phyloP scores from a whole-genome alignment of 1,140 invertebrate genomes.

The Tetramorium simillimum region DNA sequence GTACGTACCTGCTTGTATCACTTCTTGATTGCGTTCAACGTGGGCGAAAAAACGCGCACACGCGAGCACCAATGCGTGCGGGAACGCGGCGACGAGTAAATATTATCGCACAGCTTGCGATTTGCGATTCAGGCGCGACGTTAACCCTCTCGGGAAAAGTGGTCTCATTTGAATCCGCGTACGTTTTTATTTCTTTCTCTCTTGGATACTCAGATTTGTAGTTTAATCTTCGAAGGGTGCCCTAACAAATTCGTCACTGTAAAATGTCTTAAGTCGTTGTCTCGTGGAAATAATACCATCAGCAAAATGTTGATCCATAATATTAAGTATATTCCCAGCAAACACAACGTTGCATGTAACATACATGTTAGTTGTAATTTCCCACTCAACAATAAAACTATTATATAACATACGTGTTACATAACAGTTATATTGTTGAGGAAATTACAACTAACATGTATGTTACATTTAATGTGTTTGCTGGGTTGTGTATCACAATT shows the following conservation, averaged over 20 bases:
- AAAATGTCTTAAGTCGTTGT: not conserved
- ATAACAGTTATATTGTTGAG: too few relatives aligned
- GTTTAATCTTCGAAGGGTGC: not conserved
- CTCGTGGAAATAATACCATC: not conserved
- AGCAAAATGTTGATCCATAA: not conserved
- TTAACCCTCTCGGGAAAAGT: slow-evolving; percentile 40
- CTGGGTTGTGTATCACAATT: too few relatives aligned
- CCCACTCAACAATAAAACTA: too few relatives aligned
- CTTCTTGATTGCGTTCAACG: slow-evolving; percentile 51
- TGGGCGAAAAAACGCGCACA: slow-evolving; percentile 49
- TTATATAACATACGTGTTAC: too few relatives aligned
- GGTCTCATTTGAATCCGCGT: slow-evolving; percentile 41
- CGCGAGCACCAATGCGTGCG: slow-evolving; percentile 7
- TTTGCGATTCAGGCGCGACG: slow-evolving; percentile 27
- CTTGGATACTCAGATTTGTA: not conserved
- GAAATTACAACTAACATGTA: too few relatives aligned
- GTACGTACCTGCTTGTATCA: slow-evolving; percentile 59
- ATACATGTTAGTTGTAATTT: too few relatives aligned
- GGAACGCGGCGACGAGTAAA: slow-evolving; percentile 49
- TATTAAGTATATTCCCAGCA: too few relatives aligned
- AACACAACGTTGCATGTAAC: too few relatives aligned
- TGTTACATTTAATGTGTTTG: too few relatives aligned
- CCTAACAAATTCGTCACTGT: not conserved
- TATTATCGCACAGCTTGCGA: slow-evolving; percentile 53
- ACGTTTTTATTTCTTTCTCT: slow-evolving; percentile 13